A percentile compares a stretch with the other conserved stretches of the same genome.
These are phyloP conservation scores for Scaptomyza montana DNA, from an alignment of 1,140 invertebrate species.

Conservation along the genomic window DNA sequence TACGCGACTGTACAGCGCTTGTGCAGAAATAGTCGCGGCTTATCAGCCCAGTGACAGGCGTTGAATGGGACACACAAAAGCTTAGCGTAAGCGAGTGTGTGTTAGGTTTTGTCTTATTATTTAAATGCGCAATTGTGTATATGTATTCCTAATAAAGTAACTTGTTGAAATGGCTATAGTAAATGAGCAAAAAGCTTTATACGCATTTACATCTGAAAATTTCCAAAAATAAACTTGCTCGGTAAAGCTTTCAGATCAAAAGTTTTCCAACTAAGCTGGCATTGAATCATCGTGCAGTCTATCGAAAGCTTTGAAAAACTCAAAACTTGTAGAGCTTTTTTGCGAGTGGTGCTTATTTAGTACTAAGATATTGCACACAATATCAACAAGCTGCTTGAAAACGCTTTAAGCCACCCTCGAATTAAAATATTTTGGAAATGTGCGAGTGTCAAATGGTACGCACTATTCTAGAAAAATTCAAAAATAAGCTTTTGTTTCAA, in stretches of 20 bases:
- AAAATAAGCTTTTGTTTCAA: slow-evolving; percentile 47
- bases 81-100: neutral
- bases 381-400: neutral
- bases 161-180: neutral
- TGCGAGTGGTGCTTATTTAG: slow-evolving; percentile 6
- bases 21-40: slow-evolving; percentile 21
- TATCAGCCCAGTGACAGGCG: slow-evolving; percentile 16
- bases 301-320: slow-evolving; percentile 29
- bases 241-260: slow-evolving; percentile 2
- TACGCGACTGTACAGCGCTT: slow-evolving; percentile 35
- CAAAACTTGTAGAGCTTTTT: slow-evolving; percentile 18
- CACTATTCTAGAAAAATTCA: slow-evolving; percentile 17
- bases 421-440: slow-evolving; percentile 10
- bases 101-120: neutral
- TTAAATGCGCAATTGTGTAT: neutral
- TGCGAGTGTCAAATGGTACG: slow-evolving; percentile 41
- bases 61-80: neutral
- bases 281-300: neutral
- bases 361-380: neutral
- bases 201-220: slow-evolving; percentile 7
- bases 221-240: slow-evolving; percentile 36
- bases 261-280: slow-evolving; percentile 23
- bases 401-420: slow-evolving; percentile 1
- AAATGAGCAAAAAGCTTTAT: neutral
- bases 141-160: neutral